A percentile compares a stretch with the other conserved stretches of the same genome.
These are phyloP conservation scores for Picus viridis DNA, from an alignment of 2,797 vertebrate genomes.

Conservation along the genomic window DNA sequence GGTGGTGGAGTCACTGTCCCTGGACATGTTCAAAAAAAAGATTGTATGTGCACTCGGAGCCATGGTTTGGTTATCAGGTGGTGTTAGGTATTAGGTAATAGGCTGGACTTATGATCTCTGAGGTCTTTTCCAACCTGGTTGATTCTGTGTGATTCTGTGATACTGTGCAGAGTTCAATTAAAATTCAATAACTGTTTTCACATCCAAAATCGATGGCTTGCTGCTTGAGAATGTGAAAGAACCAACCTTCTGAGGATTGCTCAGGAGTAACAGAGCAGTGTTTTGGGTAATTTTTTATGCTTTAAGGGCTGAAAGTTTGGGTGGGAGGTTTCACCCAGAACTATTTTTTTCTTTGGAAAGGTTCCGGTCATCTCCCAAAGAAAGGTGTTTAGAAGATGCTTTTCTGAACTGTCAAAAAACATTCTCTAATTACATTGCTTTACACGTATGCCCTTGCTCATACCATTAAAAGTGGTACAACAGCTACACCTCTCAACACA, in stretches of 20 bases:
- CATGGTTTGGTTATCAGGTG: no score
- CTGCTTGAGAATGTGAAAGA: neutral
- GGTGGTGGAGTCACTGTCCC: no score
- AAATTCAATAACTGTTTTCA: neutral
- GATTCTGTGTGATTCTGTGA: no score
- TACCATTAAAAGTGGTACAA: neutral
- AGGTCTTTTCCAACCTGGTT: no score
- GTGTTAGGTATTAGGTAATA: no score
- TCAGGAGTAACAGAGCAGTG: accelerated
- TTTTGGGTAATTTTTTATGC: neutral
- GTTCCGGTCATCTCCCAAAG: neutral
- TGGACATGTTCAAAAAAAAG: no score
- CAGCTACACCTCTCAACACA: neutral
- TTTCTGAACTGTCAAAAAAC: neutral
- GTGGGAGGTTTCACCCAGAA: neutral
- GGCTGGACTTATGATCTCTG: no score
- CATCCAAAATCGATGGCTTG: neutral
- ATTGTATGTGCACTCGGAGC: no score
- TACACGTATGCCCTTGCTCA: neutral
- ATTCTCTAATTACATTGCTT: neutral
- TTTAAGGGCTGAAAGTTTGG: neutral
- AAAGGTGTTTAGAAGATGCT: neutral
- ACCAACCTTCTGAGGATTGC: neutral
- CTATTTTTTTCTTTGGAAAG: neutral
- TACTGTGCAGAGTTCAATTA: neutral